phyloP scores from a whole-genome alignment of 2,888 invertebrate genomes.

The Mythimna albipuncta region DNA sequence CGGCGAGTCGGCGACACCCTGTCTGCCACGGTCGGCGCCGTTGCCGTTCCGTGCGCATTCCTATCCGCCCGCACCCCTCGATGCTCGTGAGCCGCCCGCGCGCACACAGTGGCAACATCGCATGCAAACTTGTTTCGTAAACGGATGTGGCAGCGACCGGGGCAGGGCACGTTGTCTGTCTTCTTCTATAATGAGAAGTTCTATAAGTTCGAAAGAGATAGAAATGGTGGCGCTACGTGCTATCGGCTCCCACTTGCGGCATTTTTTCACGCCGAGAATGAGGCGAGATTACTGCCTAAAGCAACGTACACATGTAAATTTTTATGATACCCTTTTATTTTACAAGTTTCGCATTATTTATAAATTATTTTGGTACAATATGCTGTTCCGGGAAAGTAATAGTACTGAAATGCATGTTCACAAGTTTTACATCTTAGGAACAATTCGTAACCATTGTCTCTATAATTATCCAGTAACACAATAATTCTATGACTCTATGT shows the following conservation, averaged over 20 bases:
- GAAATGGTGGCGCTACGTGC: conserved; percentile 90
- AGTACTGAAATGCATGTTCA: not conserved
- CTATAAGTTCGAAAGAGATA: conserved; percentile 75
- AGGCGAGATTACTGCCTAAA: conserved; percentile 91
- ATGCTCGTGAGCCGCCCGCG: conserved; percentile 85
- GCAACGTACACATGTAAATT: conserved; percentile 82
- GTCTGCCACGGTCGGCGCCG: conserved; percentile 96
- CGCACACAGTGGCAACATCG: conserved; percentile 89
- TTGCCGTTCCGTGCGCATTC: conserved; percentile 92
- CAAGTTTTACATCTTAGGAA: not conserved
- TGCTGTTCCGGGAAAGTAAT: not conserved
- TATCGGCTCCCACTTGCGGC: conserved; percentile 92
- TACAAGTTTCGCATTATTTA: not conserved
- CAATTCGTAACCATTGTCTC: not conserved
- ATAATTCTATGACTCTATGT: conserved; percentile 7
- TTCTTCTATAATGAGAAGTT: conserved; percentile 70
- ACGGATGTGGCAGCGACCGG: conserved; percentile 92
- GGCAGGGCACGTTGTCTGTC: conserved; percentile 83
- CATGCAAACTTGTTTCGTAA: conserved; percentile 93
- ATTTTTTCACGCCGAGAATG: conserved; percentile 92
- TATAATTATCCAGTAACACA: not conserved
- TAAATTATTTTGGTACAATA: conserved; percentile 7
- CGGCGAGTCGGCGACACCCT: conserved; percentile 97
- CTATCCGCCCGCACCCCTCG: conserved; percentile 88
- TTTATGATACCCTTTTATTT: conserved; percentile 33